Conservation (phyloP, 2,113 vertebrate genomes). For the Lepidiolamprologus cunningtoni region DNA sequence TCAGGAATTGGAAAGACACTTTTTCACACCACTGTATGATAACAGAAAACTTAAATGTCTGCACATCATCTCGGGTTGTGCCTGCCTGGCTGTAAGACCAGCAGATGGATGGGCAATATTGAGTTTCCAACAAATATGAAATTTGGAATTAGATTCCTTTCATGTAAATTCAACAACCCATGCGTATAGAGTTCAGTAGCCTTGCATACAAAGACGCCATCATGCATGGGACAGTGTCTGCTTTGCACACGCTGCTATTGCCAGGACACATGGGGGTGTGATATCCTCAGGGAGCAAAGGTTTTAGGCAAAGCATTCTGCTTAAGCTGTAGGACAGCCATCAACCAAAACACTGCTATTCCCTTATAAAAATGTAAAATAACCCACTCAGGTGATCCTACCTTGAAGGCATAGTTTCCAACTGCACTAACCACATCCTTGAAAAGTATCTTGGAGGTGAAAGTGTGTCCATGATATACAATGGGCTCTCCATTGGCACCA, state of each 20-base stretch:
- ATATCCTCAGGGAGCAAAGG: neutral
- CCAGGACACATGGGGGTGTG: neutral
- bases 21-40: neutral
- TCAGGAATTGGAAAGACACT: neutral
- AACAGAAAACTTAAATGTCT: constrained; percentile 11
- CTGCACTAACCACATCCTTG: constrained; percentile 81
- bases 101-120: neutral
- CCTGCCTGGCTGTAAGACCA: neutral
- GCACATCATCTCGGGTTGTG: neutral
- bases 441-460: constrained; percentile 93
- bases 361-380: neutral
- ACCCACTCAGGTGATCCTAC: constrained; percentile 49
- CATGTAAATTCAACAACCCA: neutral
- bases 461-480: constrained; percentile 92
- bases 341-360: neutral
- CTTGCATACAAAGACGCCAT: neutral
- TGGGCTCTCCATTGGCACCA: constrained; percentile 84
- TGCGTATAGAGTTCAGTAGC: neutral
- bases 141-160: neutral
- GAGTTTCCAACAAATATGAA: neutral
- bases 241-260: neutral
- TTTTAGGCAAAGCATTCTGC: neutral
- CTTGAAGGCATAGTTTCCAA: constrained; percentile 89
- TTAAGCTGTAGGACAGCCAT: neutral
- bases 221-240: neutral